phyloP scores from a whole-genome alignment of 2,888 invertebrate genomes.

The Furcula furcula region DNA sequence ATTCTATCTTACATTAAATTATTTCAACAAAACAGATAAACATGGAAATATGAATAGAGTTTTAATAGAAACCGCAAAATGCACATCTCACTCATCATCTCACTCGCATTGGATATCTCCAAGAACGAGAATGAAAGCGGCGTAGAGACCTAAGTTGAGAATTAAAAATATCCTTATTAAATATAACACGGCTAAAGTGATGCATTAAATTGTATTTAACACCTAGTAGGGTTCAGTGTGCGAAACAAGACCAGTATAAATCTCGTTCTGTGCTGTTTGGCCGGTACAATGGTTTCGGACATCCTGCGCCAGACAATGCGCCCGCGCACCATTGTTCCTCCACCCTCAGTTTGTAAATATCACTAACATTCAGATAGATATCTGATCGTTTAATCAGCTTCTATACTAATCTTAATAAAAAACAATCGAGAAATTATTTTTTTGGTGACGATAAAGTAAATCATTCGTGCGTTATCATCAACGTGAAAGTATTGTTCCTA shows the following conservation, averaged over 20 bases:
- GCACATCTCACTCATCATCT: too few relatives aligned
- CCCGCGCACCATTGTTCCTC: conserved; percentile 67
- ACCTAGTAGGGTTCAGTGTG: conserved; percentile 34
- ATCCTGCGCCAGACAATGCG: conserved; percentile 76
- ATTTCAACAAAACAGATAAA: too few relatives aligned
- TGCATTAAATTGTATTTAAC: conserved; percentile 29
- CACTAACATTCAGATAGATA: conserved; percentile 53
- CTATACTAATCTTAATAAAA: conserved; percentile 37
- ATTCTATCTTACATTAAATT: too few relatives aligned
- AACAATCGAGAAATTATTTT: neutral
- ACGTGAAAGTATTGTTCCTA: too few relatives aligned
- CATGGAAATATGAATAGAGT: too few relatives aligned
- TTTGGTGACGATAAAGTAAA: too few relatives aligned
- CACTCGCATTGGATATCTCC: too few relatives aligned
- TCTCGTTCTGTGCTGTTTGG: conserved; percentile 79
- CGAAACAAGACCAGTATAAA: conserved; percentile 54
- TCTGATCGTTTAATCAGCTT: conserved; percentile 39
- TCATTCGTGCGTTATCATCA: too few relatives aligned
- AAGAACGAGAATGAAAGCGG: too few relatives aligned
- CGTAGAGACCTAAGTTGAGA: neutral
- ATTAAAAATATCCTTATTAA: conserved; percentile 6
- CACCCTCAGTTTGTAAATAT: conserved; percentile 68
- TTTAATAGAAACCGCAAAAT: too few relatives aligned
- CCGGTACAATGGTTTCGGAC: conserved; percentile 72
- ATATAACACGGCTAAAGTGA: neutral